Base-by-base conservation (phyloP, 2,888 invertebrate genomes). In the Cataglyphis livida region DNA sequence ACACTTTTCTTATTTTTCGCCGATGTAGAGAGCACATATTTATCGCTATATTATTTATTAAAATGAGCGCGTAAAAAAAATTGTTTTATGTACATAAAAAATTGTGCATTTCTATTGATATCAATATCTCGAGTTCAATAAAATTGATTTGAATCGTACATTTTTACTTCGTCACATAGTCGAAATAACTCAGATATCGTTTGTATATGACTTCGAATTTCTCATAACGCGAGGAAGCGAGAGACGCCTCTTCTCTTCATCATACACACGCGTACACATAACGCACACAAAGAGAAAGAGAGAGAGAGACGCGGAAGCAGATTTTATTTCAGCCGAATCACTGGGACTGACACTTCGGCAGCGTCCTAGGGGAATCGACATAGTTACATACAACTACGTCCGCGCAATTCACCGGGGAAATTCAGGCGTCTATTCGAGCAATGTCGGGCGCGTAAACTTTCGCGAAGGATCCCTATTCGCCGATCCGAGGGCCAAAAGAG, bases 351-450 rank as follows among this genome's bases (percentile, higher is more conserved):
- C 85, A 84, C 89, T 89, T 84, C 82, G 86, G 38, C 74, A 44
- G 41, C 35, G 61, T 82, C 90, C 83, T 89, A 10, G 15, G 84
- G 84, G 89, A 78, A 84, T 82, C 85, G 68, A 65, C 82, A 76
- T 84, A 81, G 87, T 85, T 85, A 90, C 90, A 82, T 85, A 79
- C 84, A 86, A 85, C 87, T 86, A 85, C 84, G 83, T 79, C 73
- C 87, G 83, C 75, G 62, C 84, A 84, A 93, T 90, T 84, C 92
- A 85, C 92, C 84, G 85, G 92, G 92, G 93, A 93, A 93, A 93
- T 92, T 92, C 92, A 87, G 85, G 84, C 88, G 86, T 89, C 90
- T 87, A 87, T 85, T 85, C 89, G 86, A 81, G 84, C 89, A 84
- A 87, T 82, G 86, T 88, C 85, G 87, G 86, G 85, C 87, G 87